A percentile compares a stretch with the other conserved stretches of the same genome.
These are phyloP conservation scores for Spermophilus dauricus DNA, from an alignment of 2,113 vertebrate species.

Conservation along the genomic window DNA sequence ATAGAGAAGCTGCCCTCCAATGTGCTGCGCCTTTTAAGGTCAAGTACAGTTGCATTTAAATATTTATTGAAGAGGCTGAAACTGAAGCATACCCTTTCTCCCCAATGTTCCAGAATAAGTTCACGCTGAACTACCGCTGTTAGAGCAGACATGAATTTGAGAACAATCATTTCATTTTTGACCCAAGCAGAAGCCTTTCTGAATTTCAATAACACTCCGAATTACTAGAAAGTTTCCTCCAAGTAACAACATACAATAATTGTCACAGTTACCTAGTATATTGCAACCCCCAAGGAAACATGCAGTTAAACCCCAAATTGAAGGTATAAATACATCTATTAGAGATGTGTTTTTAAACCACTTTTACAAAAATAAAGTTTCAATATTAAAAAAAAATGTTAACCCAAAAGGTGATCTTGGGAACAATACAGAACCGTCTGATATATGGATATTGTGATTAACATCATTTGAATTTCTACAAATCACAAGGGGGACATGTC, in stretches of 20 bases:
- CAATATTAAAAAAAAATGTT: background rate
- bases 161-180: background rate
- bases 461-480: conserved; percentile 66
- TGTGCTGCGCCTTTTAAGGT: background rate
- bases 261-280: background rate
- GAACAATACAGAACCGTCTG: background rate
- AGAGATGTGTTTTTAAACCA: background rate
- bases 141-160: background rate
- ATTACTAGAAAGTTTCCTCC: background rate
- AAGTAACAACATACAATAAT: background rate
- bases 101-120: background rate
- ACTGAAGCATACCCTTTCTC: background rate
- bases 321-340: background rate
- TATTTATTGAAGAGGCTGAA: background rate
- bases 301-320: background rate
- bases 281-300: background rate
- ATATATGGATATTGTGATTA: background rate
- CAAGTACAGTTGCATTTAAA: background rate
- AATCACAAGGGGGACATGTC: conserved; percentile 49
- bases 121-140: background rate
- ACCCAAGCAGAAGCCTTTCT: background rate
- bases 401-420: background rate
- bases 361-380: conserved; percentile 16
- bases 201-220: background rate
- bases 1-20: background rate